Evolutionary conservation across 1,140 invertebrate genomes (phyloP), one percentile per base, ranked within the genome.

Genomic region (Drosophila nebulosa): DNA sequence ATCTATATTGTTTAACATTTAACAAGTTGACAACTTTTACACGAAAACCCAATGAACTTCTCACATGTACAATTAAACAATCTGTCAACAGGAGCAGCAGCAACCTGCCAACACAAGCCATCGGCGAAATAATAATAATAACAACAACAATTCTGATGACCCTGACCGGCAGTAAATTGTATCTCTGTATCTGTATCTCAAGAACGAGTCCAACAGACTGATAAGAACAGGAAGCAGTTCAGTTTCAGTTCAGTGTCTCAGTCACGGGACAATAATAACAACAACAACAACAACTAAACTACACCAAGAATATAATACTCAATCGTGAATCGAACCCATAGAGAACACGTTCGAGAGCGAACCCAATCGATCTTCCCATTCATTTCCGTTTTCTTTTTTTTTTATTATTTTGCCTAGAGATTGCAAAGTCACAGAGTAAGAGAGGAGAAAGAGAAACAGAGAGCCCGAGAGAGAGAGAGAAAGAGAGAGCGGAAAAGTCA

Each of bases 311-410:
- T 32, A 70, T 32, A 70, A 26, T 32, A 46, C 42, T 51, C 57
- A 60, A 70, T 42, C 58, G 55, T n/a, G 65, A 74, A 68, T 71
- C 58, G 70, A 84, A 70, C 52, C 26, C 32, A 60, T 46, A 67
- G 53, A 72, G 68, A 84, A 79, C 79, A 76, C 58, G 75, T 71
- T 85, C 74, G 81, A 78, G 35, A 68, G 61, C 76, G 66, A 70
- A 73, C 65, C 52, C 61, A 73, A 60, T 67, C 67, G 58, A 68
- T 67, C 67, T 60, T 64, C 50, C 68, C 68, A 73, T 86, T 85
- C 81, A 86, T 88, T 86, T 86, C 83, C 83, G 83, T 84, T 88
- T 86, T 78, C 69, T 62, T 46, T 46, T 75, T 62, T 46, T 46
- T 75, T 69, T 56, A 65, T 68, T 69, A 64, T 73, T 75, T 75